Evolutionary conservation across 2,797 vertebrate species (phyloP), one percentile per base, ranked within the genome.

Genomic region (Pipistrellus pipistrellus): DNA sequence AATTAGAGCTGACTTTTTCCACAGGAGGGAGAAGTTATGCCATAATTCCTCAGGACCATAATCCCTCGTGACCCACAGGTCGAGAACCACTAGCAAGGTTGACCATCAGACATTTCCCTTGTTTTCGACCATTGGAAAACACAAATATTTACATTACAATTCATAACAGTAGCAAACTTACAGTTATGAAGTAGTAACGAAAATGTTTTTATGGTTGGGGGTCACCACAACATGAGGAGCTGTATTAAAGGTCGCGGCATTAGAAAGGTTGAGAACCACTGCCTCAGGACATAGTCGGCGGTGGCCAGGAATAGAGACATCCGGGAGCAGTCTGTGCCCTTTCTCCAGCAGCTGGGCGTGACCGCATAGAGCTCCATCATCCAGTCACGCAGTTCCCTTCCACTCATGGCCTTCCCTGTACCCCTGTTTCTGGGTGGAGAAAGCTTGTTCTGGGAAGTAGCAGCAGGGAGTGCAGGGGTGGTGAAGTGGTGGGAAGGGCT

Each of bases 1-100:
- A 64, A 57, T 77, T 35, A 66, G 72, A 71, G 62, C 92, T 76
- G 41, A 81, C 71, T 92, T 75, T 83, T 80, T 55, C 92, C 41
- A 9, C 30, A 15, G 21, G 64, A 85, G 51, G 89, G 30, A 55
- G 3, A 32, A 44, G 48, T 88, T 93, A 15, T 6, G 10, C 15
- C 7, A 51, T 73, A 76, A n/a, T 46, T 30, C 5, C 38, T 38
- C 38, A 38, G 38, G 38, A 38, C 38, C 38, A 38, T 38, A 38
- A 38, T 38, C 38, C 38, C 38, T 38, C 38, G 38, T 38, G 38
- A 38, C 38, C 38, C 38, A 38, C 38, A 38, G 38, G 38, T 38
- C 5, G 38, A 38, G 38, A 38, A 38, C 38, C 38, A 35, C 5
- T 38, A 38, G 38, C 38, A 38, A 38, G 38, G 38, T 38, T 38